A percentile compares a stretch with the other conserved stretches of the same genome.
Evolutionary conservation across 2,888 invertebrate genomes (phyloP).

Genomic region (Pilophorus perplexus): DNA sequence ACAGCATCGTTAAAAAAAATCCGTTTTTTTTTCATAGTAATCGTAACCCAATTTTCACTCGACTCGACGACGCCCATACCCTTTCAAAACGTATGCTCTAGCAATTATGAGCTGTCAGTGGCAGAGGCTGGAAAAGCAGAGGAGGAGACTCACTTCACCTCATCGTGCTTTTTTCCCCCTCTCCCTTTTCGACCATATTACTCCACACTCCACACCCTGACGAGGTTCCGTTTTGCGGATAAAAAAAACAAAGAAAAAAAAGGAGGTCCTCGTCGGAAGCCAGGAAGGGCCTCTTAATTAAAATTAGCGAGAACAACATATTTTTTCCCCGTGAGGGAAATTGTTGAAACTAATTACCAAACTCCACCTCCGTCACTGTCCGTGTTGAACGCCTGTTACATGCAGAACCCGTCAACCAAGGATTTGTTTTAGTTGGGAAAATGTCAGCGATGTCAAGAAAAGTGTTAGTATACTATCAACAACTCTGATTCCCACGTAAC

Average conservation of each 20-base stretch:
- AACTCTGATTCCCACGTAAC: too few relatives aligned
- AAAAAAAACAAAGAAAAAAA: neutral
- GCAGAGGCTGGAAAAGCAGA: neutral
- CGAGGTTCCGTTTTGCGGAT: neutral
- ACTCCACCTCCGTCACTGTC: too few relatives aligned
- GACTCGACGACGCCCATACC: neutral
- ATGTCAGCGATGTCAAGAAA: too few relatives aligned
- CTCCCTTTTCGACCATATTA: too few relatives aligned
- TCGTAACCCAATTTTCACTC: conserved; percentile 17
- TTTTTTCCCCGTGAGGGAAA: too few relatives aligned
- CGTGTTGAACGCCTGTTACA: too few relatives aligned
- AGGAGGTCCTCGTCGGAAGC: too few relatives aligned
- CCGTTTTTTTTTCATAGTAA: neutral
- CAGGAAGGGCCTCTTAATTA: neutral
- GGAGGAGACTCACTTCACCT: neutral
- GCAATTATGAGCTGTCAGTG: conserved; percentile 35
- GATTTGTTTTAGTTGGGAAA: too few relatives aligned
- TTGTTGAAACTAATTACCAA: neutral
- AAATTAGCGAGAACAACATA: neutral
- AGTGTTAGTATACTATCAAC: too few relatives aligned
- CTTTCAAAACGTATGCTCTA: neutral
- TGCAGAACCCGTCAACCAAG: too few relatives aligned
- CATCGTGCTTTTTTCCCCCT: neutral
- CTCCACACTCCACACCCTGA: too few relatives aligned
- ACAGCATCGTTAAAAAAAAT: conserved; percentile 14